Percentiles rank a stretch among this genome's conserved stretches.
These are phyloP conservation scores for Muscicapa adusta DNA, from an alignment of 2,113 vertebrate genomes.

Conservation along the genomic window DNA sequence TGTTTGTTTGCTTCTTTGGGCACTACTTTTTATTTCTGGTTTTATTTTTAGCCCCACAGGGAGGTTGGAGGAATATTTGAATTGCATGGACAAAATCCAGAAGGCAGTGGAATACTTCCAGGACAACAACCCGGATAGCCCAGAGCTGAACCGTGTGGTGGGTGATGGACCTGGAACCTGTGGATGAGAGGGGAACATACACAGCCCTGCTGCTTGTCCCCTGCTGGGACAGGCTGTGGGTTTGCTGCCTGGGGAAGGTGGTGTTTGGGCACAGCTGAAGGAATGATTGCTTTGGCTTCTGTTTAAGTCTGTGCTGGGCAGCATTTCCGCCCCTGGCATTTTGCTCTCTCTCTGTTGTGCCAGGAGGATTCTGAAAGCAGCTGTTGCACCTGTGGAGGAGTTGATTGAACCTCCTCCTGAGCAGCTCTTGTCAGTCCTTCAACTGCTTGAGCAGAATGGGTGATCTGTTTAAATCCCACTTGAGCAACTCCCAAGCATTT, in stretches of 20 bases:
- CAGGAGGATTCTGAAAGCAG: not conserved
- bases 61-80: slow-evolving; percentile 89
- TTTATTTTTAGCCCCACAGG: slow-evolving; percentile 83
- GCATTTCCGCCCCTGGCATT: not conserved
- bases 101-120: slow-evolving; percentile 98
- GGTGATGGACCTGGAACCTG: not conserved
- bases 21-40: not conserved
- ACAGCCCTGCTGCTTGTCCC: not conserved
- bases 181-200: not conserved
- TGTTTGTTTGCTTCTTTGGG: not conserved
- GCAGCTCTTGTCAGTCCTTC: not conserved
- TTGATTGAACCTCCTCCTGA: not conserved
- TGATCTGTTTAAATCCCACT: not conserved
- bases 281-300: not conserved
- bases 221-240: not conserved
- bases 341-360: not conserved
- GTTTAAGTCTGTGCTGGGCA: not conserved
- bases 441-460: not conserved
- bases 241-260: not conserved
- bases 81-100: slow-evolving; percentile 94
- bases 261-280: not conserved
- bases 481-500: not conserved
- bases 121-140: slow-evolving; percentile 96
- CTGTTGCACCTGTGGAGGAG: not conserved
- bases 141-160: slow-evolving; percentile 97